Base-by-base conservation (phyloP, 2,113 vertebrate species). In the Oreochromis tanganicae region DNA sequence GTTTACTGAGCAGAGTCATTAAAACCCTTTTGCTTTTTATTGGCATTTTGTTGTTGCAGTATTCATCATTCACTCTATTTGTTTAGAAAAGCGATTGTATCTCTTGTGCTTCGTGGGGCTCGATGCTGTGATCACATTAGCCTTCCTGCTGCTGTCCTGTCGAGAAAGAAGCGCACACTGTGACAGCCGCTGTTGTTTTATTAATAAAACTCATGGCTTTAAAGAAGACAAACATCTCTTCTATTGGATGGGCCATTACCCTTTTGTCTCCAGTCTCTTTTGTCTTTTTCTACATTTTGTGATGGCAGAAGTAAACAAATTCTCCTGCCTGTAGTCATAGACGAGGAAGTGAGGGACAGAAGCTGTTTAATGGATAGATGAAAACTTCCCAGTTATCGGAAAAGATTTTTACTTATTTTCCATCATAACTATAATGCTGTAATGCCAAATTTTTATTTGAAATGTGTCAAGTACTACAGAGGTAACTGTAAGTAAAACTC, bases 101-200 rank as follows among this genome's bases (percentile, higher is more conserved):
- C 29, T 32, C 4, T 14, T 29, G 86, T 81, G 57, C 46, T 13
- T 79, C 5, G 2, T 4, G 68, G 59, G 27, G 63, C 80, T 48
- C 7, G 34, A 71, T 7, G 61, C 81, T 43, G 57, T 55, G 86
- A 90, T 84, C 88, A 54, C 82, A 73, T 71, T 75, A 80, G 81
- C 86, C 86, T 54, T 13, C 73, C 84, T 84, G 6, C 82, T 52
- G 80, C 84, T 89, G 87, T 92, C 93, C 92, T 73, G 83, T 81
- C 41, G 9, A 11, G 71, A 34, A 34, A 9, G 71, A 85, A 11
- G 80, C 78, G 24, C 9, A 21, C 78, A 2, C 29, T 2, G 14
- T 86, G 92, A 95, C 94, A 92, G 81, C 82, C 41, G 68, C 92
- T 91, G 54, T 83, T 95, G 90, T 89, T 94, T 94, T 94, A 95